Evolutionary conservation across 2,113 vertebrate genomes (phyloP).

Genomic region (Calonectris borealis): DNA sequence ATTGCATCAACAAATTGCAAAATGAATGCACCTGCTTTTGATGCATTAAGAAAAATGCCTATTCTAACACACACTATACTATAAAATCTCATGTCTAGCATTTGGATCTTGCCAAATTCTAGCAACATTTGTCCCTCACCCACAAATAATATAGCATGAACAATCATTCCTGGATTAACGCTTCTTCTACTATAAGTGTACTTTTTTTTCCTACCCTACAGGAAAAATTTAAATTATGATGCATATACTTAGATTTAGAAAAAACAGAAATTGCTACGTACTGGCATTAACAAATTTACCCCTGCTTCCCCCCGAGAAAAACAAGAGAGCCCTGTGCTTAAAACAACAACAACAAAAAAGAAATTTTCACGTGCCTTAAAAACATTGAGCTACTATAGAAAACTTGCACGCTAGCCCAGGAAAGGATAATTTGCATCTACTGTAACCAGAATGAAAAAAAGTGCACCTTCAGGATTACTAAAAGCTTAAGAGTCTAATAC

Average conservation of each 20-base stretch:
- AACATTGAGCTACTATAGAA: not conserved
- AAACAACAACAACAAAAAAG: not conserved
- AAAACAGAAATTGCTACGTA: not conserved
- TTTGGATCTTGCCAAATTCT: not conserved
- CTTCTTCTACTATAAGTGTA: not conserved
- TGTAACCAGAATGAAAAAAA: not conserved
- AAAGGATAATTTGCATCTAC: not conserved
- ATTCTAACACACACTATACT: not conserved
- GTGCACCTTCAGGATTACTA: not conserved
- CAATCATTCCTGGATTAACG: not conserved
- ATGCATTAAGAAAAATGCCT: not conserved
- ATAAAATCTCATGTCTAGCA: not conserved
- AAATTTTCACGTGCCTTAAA: not conserved
- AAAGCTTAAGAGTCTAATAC: not conserved
- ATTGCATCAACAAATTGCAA: not conserved
- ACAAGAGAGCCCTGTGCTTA: not conserved
- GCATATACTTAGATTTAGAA: not conserved
- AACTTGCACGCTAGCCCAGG: not conserved
- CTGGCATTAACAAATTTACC: not conserved
- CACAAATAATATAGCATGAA: not conserved
- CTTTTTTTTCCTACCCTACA: not conserved
- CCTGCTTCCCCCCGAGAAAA: not conserved
- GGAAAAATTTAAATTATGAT: not conserved
- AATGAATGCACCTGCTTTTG: not conserved
- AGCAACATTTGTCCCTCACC: not conserved